A percentile compares a stretch with the other conserved stretches of the same genome.
These are phyloP conservation scores for Himalopsyche phryganea DNA, from an alignment of 1,140 invertebrate genomes.

Conservation along the genomic window DNA sequence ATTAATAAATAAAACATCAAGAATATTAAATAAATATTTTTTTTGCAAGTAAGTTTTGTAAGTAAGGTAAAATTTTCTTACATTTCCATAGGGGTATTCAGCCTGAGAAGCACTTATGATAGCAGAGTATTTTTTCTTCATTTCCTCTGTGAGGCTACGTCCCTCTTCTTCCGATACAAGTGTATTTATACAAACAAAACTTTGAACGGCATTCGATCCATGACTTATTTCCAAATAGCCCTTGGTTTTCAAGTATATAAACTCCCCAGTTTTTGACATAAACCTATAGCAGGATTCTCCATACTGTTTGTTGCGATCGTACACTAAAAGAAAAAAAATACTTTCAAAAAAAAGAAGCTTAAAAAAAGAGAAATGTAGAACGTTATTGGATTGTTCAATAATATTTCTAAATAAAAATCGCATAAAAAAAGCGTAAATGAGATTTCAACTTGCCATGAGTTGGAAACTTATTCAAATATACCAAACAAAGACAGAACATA, in stretches of 20 bases:
- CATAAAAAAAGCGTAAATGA: too few relatives aligned
- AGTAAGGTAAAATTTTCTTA: slow-evolving; percentile 21
- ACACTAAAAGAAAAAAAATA: slow-evolving; percentile 63
- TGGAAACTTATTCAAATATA: too few relatives aligned
- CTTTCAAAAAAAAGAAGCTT: slow-evolving; percentile 15
- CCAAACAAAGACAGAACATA: too few relatives aligned
- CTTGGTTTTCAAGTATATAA: slow-evolving; percentile 75
- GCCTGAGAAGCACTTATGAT: slow-evolving; percentile 45
- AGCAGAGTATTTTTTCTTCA: slow-evolving; percentile 68
- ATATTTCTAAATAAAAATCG: slow-evolving; percentile 7
- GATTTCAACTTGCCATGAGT: too few relatives aligned
- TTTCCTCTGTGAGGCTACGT: slow-evolving; percentile 60
- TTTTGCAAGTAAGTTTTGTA: background rate
- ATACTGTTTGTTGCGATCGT: slow-evolving; percentile 66
- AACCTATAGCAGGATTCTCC: slow-evolving; percentile 80
- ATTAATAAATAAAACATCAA: too few relatives aligned
- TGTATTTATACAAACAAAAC: slow-evolving; percentile 81
- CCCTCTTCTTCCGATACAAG: slow-evolving; percentile 71
- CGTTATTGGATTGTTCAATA: too few relatives aligned
- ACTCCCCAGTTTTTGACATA: slow-evolving; percentile 70
- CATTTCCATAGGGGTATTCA: slow-evolving; percentile 40
- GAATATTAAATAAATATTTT: too few relatives aligned
- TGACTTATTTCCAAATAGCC: slow-evolving; percentile 75
- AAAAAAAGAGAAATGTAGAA: too few relatives aligned
- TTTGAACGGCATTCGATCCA: slow-evolving; percentile 66